Evolutionary conservation across 2,113 vertebrate genomes (phyloP).

Genomic region (Vulpes vulpes): DNA sequence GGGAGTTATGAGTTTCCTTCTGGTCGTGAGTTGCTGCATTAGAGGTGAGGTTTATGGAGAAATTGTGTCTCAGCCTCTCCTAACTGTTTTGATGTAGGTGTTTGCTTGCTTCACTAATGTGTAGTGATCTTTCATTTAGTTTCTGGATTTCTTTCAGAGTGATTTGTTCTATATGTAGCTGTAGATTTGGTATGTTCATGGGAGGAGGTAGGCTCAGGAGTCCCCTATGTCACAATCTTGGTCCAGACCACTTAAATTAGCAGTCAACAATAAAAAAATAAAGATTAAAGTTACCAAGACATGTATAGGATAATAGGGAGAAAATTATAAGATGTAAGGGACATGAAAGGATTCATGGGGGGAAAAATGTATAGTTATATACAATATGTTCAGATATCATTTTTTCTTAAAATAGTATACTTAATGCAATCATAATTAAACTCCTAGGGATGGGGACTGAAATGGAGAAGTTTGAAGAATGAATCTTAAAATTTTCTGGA

Average conservation of each 20-base stretch:
- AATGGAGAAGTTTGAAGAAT: neutral
- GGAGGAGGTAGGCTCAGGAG: neutral
- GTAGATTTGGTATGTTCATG: neutral
- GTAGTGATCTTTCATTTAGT: neutral
- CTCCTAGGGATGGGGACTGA: neutral
- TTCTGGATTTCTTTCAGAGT: neutral
- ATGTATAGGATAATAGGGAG: neutral
- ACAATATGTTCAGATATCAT: neutral
- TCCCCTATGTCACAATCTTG: neutral
- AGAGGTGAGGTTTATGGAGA: neutral
- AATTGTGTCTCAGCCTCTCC: neutral
- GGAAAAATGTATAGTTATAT: neutral
- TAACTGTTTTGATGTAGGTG: neutral
- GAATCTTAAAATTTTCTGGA: neutral
- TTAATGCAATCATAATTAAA: neutral
- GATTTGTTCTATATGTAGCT: neutral
- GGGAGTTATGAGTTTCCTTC: neutral
- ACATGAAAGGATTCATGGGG: neutral
- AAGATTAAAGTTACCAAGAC: neutral
- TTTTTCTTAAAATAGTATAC: neutral
- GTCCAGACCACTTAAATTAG: neutral
- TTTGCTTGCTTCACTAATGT: neutral
- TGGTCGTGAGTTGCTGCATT: neutral
- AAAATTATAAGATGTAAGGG: neutral
- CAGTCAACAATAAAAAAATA: slow-evolving; percentile 3